Conservation (phyloP, 2,888 invertebrate genomes). For the Eumacrocentrus americanus region DNA sequence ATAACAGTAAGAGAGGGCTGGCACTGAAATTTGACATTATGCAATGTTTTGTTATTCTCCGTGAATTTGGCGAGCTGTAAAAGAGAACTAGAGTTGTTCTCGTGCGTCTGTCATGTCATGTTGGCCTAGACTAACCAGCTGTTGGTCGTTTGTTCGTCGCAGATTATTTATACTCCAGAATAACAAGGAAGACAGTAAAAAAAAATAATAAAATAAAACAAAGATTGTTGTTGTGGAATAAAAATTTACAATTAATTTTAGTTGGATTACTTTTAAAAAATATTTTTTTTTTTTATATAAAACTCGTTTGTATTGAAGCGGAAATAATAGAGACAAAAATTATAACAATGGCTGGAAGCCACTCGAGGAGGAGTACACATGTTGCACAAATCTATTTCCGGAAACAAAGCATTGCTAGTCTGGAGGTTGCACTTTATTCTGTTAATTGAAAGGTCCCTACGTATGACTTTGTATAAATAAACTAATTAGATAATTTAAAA, state of each 20-base stretch:
- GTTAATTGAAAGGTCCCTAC: background rate
- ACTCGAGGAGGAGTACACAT: background rate
- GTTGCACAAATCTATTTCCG: background rate
- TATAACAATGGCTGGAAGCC: too few relatives aligned
- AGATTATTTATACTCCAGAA: background rate
- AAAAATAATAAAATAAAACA: background rate
- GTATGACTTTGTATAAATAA: background rate
- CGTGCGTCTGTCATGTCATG: background rate
- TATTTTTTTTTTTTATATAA: too few relatives aligned
- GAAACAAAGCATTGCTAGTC: background rate
- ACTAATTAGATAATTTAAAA: too few relatives aligned
- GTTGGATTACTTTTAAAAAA: too few relatives aligned
- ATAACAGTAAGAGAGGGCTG: background rate
- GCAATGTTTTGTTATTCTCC: background rate
- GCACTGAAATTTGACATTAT: background rate
- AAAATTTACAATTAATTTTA: too few relatives aligned
- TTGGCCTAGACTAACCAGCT: background rate
- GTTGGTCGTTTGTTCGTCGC: background rate
- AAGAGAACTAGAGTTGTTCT: background rate
- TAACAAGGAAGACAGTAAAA: background rate
- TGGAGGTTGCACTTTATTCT: background rate
- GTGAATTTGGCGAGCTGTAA: background rate
- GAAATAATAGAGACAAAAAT: too few relatives aligned
- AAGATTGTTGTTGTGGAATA: too few relatives aligned
- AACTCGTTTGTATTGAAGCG: too few relatives aligned